Percentiles rank a stretch among this genome's conserved stretches.
Evolutionary conservation across 92 coral and sea anemone species (phyloP).

Genomic region (Zoanthus sociatus): DNA sequence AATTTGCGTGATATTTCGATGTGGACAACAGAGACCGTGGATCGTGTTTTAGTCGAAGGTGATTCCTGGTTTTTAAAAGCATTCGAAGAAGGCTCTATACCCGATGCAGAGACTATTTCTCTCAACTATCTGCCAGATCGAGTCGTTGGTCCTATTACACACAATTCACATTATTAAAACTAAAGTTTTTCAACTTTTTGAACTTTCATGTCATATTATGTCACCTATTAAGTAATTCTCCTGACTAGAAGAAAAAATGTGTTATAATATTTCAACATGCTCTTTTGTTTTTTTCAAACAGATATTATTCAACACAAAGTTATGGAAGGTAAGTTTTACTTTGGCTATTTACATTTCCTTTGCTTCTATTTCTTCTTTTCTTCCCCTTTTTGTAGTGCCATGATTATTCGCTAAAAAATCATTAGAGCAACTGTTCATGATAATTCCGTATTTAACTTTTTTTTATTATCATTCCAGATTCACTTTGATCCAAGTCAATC

Average conservation of each 20-base stretch:
- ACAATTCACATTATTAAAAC: slow-evolving; percentile 3
- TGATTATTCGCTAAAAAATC: slow-evolving; percentile 12
- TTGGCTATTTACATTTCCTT: slow-evolving; percentile 12
- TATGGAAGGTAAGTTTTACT: background rate
- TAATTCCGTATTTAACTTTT: slow-evolving; percentile 4
- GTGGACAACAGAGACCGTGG: no score
- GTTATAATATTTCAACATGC: slow-evolving; percentile 1
- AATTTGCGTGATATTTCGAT: no score
- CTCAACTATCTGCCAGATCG: no score
- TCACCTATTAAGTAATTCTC: slow-evolving; percentile 6
- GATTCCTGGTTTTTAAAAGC: no score
- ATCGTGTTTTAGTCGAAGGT: no score
- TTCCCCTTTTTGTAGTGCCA: slow-evolving; percentile 9
- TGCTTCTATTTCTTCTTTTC: slow-evolving; percentile 12
- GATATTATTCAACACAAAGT: slow-evolving; percentile 9
- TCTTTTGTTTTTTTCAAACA: slow-evolving; percentile 1
- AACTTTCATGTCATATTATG: slow-evolving; percentile 2
- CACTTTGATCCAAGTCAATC: slow-evolving; percentile 45
- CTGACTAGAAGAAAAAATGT: slow-evolving; percentile 12
- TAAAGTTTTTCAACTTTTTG: slow-evolving; percentile 5
- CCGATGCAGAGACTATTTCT: no score
- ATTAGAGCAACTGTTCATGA: slow-evolving; percentile 3
- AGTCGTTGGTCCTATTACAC: background rate
- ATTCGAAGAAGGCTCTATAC: no score
- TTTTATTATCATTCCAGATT: slow-evolving; percentile 4